Base-by-base conservation (phyloP, 1,140 invertebrate genomes). In the Zaprionus tsacasi region DNA sequence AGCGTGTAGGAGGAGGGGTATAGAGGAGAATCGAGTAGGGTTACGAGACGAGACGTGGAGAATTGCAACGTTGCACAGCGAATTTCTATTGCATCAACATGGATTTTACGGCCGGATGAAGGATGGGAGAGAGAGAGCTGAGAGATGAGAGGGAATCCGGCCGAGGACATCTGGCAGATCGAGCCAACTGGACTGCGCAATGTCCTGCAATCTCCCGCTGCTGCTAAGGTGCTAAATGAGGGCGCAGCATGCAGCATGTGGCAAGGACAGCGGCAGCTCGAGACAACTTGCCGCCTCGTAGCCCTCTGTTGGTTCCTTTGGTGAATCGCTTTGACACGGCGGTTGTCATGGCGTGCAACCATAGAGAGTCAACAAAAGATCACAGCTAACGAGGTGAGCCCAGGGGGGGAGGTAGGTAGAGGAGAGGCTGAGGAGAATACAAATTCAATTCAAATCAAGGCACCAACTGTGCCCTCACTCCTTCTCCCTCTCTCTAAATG, bases 31-130 rank as follows among this genome's bases (percentile, higher is more conserved):
- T 0, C 36, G 27, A 10, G 10, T 40, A 43, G n/a, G 8, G 7
- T 13, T 21, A 35, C 6, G 27, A 17, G 30, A 50, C 60, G 21
- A n/a, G 5, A 10, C 40, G 7, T 15, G 40, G 40, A 45, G n/a
- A 15, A 15, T 45, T 25, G 45, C 27, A 60, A n/a, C 17, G 58
- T 6, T 11, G 36, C 80, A 72, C 11, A 57, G 27, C 81, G 35
- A 86, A 86, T 87, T 76, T 77, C 33, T 86, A 88, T 86, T 86
- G 83, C 82, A 79, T 76, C 71, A 86, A 86, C 83, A 86, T 35
- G 35, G 15, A 81, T 81, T 76, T 59, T 48, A 71, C 58, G 82
- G 45, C 33, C 59, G 50, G 36, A 71, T 56, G 54, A 54, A 60
- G 21, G 6, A 30, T 30, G 27, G 27, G 27, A 30, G 27, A 30